Base-by-base conservation (phyloP, 2,113 vertebrate species). In the Mugil cephalus region DNA sequence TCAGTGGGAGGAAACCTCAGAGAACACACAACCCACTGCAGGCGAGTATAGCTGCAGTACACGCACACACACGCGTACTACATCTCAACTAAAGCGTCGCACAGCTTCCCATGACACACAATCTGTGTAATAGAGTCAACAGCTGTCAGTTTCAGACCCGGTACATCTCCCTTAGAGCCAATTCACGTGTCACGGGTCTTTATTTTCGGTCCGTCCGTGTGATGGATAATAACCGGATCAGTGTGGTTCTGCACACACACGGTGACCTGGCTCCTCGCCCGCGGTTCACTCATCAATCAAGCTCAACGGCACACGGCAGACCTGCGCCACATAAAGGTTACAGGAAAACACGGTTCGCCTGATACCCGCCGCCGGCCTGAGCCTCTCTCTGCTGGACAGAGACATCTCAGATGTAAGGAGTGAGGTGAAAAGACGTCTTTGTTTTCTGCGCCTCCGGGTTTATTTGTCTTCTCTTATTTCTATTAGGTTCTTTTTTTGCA, bases 241-340 rank as follows among this genome's bases (percentile, higher is more conserved):
- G 55, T 51, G 63, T 4, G 74, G 80, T 70, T 80, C 80, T 39
- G 77, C 68, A 58, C 70, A 71, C 67, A 69, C 4, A 11, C n/a
- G n/a, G 10, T 5, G 35, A 38, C 55, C 58, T 10, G 59, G 63
- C 71, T 17, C 11, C 48, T 21, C 21, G 62, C 63, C 62, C n/a
- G 54, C 0, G 42, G 4, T 54, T 47, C 67, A 62, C 21, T 79
- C 71, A 86, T 79, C 76, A 69, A 43, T 81, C 74, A 76, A 13
- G n/a, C n/a, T n/a, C n/a, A n/a, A n/a, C n/a, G n/a, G n/a, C 30
- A 24, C 8, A 18, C 1, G 15, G 36, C 38, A 0, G 36, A 18
- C 35, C 39, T 30, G 7, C 66, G 7, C 48, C 38, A 56, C 50
- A 7, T 4, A 65, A 45, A 84, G 63, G 61, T 78, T 54, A 18